Evolutionary conservation across 2,888 invertebrate species (phyloP).

Genomic region (Chloromyia formosa): DNA sequence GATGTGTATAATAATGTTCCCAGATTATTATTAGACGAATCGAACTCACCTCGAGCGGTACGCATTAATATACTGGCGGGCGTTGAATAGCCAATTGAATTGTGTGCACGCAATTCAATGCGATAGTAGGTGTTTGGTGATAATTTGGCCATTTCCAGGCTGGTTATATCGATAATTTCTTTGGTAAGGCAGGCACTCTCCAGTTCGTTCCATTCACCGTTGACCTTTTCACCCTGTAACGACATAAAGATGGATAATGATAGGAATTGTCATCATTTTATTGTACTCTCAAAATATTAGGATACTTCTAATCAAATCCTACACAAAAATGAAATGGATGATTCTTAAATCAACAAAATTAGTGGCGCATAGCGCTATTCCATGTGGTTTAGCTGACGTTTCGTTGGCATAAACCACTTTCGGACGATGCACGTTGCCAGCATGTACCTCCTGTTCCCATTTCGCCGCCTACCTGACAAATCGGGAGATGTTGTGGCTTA

Average conservation of each 20-base stretch:
- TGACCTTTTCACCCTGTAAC: constrained; percentile 71
- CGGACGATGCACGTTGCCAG: too few species aligned
- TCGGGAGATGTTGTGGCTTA: too few species aligned
- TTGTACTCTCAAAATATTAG: not conserved
- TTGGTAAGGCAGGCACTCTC: constrained; percentile 68
- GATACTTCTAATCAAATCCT: not conserved
- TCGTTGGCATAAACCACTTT: too few species aligned
- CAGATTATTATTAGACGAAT: constrained; percentile 62
- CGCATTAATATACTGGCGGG: constrained; percentile 82
- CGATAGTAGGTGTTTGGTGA: constrained; percentile 83
- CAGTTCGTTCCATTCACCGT: constrained; percentile 72
- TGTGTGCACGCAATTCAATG: constrained; percentile 85
- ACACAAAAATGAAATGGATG: too few species aligned
- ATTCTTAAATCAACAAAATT: too few species aligned
- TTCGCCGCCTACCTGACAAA: too few species aligned
- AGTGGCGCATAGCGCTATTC: too few species aligned
- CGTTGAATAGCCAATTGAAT: constrained; percentile 82
- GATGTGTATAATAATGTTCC: constrained; percentile 64
- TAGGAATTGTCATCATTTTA: not conserved
- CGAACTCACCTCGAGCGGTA: constrained; percentile 87
- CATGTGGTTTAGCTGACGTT: too few species aligned
- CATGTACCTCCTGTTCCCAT: too few species aligned
- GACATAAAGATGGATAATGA: not conserved
- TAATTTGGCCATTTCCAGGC: constrained; percentile 75
- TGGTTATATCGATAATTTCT: constrained; percentile 71